Base-by-base conservation (phyloP, 1,140 invertebrate species). In the Mesaphorura yosii region DNA sequence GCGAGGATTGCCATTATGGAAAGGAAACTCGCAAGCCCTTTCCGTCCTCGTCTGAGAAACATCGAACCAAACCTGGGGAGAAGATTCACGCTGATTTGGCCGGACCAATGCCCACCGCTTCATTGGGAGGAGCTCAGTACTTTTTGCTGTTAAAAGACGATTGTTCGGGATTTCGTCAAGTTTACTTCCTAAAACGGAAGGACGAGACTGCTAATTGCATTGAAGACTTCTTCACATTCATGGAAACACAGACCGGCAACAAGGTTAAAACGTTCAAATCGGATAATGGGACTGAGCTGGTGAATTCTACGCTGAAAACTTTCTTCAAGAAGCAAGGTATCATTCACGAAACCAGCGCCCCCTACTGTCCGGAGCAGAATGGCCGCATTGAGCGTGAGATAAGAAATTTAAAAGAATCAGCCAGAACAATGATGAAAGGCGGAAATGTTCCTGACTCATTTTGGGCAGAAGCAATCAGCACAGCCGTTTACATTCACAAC, bases 281-380 rank as follows among this genome's bases (percentile, higher is more conserved):
- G 17, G 72, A 75, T 49, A 73, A 72, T 65, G 72, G 69, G 5
- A 64, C 49, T 12, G 66, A 70, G 53, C 63, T 67, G 4, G 61
- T 59, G 6, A 64, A 67, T 55, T 38, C 60, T 26, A 37, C 56
- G 7, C 53, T 70, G 34, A 52, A 59, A 39, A 42, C 45, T 7
- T 64, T 63, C 46, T 55, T 67, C 7, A 40, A 14, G 17, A 60
- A 22, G 40, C 2, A 59, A 34, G 59, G 60, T n/a, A 62, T 65
- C 15, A 14, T 48, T 6, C 59, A 64, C 51, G 60, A 63, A 42
- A 52, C 28, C 40, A 62, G 66, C n/a, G 57, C 56, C 17, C 48
- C 66, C 1, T 74, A 73, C 53, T 70, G 66, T 4, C 69, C 72
- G 1, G 56, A 77, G 61, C 67, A 73, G 55, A 77, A 76, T 62